These are phyloP conservation scores for Lathronympha strigana DNA, from an alignment of 2,888 invertebrate genomes.

Conservation along the genomic window DNA sequence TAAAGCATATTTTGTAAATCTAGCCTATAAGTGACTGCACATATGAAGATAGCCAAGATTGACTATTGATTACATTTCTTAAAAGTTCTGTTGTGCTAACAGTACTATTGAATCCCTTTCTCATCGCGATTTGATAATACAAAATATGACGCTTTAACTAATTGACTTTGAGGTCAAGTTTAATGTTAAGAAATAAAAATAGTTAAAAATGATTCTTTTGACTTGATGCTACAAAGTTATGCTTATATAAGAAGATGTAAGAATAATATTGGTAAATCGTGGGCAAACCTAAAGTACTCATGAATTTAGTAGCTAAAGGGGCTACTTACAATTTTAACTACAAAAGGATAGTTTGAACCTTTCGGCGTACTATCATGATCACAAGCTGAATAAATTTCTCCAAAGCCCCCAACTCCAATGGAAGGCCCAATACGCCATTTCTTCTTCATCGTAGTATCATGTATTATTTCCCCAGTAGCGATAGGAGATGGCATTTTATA, in stretches of 20 bases:
- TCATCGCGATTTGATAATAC: too few species aligned
- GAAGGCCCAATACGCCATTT: slow-evolving; percentile 94
- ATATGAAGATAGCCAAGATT: too few species aligned
- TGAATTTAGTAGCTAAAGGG: neutral
- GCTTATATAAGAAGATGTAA: neutral
- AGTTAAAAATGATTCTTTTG: too few species aligned
- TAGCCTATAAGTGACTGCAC: too few species aligned
- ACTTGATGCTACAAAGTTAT: neutral
- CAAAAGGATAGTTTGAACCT: slow-evolving; percentile 85
- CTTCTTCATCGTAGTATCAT: slow-evolving; percentile 88
- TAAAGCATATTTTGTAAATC: too few species aligned
- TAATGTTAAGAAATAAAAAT: too few species aligned
- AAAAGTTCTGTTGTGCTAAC: too few species aligned
- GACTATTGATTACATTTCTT: too few species aligned
- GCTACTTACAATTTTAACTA: slow-evolving; percentile 90
- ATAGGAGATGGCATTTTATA: slow-evolving; percentile 88
- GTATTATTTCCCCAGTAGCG: slow-evolving; percentile 89
- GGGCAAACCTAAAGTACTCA: neutral
- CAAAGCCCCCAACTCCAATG: slow-evolving; percentile 96
- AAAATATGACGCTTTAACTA: too few species aligned
- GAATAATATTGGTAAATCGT: neutral
- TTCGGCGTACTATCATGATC: slow-evolving; percentile 81
- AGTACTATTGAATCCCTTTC: too few species aligned
- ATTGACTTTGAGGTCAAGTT: too few species aligned
- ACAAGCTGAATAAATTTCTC: slow-evolving; percentile 95